Evolutionary conservation across 2,113 vertebrate species (phyloP), one percentile per base, ranked within the genome.

Genomic region (Odocoileus hemionus): DNA sequence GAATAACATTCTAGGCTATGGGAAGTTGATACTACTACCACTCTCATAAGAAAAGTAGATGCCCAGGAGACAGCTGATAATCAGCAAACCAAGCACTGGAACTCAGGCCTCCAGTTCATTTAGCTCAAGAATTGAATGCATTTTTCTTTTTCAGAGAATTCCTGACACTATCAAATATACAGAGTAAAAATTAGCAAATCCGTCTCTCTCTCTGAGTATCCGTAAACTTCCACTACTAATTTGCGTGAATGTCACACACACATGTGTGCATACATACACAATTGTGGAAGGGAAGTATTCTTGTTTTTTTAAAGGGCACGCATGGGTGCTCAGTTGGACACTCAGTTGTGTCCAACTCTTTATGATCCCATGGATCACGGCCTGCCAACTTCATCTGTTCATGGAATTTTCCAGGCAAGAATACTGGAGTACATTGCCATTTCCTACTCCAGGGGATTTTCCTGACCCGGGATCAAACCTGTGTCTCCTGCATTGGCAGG

Each of bases 361-460:
- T 67, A 19, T 1, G 9, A 70, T 11, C 19, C 19, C 67, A 39
- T 21, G 36, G 19, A 39, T 5, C 1, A 19, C 2, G 0, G 9
- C n/a, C 19, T 5, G 21, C 9, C n/a, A 39, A 21, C 9, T 11
- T 23, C n/a, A 5, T 21, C 67, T 11, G 1, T 36, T 21, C 9
- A 21, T 12, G 67, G n/a, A 36, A 23, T 70, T 70, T 36, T 76
- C 36, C 6, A 76, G 39, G 39, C 70, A 76, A 76, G 70, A 76
- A 76, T 2, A 76, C 70, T 14, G 23, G 39, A 43, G 70, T 76
- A 15, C 60, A 30, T 61, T 30, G 28, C 28, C 60, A 61, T 61
- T 30, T 61, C 58, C 28, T 61, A 30, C 11, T 14, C 28, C 12
- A 30, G 58, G 28, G 28, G 12, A 61, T 30, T 28, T 61, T 61